Base-by-base conservation (phyloP, 2,888 invertebrate genomes). In the Heliconius sara region DNA sequence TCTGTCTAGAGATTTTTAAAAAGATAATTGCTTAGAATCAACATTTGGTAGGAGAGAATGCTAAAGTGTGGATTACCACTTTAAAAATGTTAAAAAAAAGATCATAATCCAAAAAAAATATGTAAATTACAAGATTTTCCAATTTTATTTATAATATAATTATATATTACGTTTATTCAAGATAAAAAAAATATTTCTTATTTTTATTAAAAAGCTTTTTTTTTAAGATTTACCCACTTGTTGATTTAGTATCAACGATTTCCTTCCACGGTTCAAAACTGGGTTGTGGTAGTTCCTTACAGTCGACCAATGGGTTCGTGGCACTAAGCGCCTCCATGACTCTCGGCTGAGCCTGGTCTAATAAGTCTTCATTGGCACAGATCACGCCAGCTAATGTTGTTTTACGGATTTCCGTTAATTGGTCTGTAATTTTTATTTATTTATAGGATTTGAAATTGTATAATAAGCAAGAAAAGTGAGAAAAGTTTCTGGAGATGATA, bases 401-500 rank as follows among this genome's bases (percentile, higher is more conserved):
- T 88, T 97, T 97, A 22, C 98, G 96, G 77, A 99, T 96, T 91
- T 98, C 98, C 0, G 94, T 91, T 25, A 99, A 92, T 96, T 99
- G 99, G 66, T 96, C 97, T 96, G 91, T 79, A 89, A 88, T 81
- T 67, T 13, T 2, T 12, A 25, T 65, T 7, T 22, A 57, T 22
- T 22, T 9, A 22, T 57, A 57, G 0, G 9, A 47, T 47, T 5
- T 47, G 47, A 47, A 47, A 16, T 47, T 0, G 2, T 52, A 19
- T 19, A 52, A 6, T 52, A 6, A 19, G 6, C 52, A 52, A 52
- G 52, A 52, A 52, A 34, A 34, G 34, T 34, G 34, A 34, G 34
- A 34, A 52, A 52, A 52, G 52, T 19, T 1, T 52, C 6, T 19
- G 7, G 52, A 52, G 22, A 22, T 0, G 19, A 52, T 7, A 7